Evolutionary conservation across 1,140 invertebrate species (phyloP).

Genomic region (Mycetomoellerius zeteki): DNA sequence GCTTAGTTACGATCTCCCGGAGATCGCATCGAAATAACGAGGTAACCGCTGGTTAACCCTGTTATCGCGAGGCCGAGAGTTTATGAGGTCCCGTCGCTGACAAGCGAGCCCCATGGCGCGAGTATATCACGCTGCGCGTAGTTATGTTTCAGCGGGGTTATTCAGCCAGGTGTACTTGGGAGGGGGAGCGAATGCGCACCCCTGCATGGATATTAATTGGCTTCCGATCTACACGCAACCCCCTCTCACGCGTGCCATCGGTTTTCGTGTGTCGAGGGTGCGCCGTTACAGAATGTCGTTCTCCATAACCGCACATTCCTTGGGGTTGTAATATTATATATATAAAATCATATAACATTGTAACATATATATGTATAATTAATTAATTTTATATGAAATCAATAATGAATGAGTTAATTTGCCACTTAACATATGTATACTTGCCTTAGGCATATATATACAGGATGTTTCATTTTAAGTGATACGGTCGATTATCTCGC

Average conservation of each 20-base stretch:
- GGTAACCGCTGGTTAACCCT: slow-evolving; percentile 74
- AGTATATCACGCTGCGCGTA: slow-evolving; percentile 79
- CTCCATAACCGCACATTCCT: slow-evolving; percentile 13
- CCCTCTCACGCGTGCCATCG: slow-evolving; percentile 26
- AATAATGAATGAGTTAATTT: slow-evolving; percentile 8
- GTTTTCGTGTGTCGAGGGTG: not conserved
- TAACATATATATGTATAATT: not conserved
- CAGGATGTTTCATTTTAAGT: too few species aligned
- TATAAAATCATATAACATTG: not conserved
- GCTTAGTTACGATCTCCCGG: slow-evolving; percentile 69
- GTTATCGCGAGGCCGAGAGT: slow-evolving; percentile 78
- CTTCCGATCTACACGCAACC: slow-evolving; percentile 80
- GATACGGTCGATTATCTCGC: too few species aligned
- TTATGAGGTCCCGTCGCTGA: slow-evolving; percentile 79
- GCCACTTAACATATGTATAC: not conserved
- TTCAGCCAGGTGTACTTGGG: slow-evolving; percentile 51
- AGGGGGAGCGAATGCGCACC: not conserved
- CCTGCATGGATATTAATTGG: slow-evolving; percentile 83
- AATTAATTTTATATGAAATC: slow-evolving; percentile 28
- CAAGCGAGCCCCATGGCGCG: slow-evolving; percentile 82
- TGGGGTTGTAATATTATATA: not conserved
- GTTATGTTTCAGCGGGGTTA: slow-evolving; percentile 80
- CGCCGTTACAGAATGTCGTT: slow-evolving; percentile 2
- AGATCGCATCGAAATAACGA: slow-evolving; percentile 71
- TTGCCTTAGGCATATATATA: not conserved